Base-by-base conservation (phyloP, 2,888 invertebrate genomes). In the Torymus aiolomorphi region DNA sequence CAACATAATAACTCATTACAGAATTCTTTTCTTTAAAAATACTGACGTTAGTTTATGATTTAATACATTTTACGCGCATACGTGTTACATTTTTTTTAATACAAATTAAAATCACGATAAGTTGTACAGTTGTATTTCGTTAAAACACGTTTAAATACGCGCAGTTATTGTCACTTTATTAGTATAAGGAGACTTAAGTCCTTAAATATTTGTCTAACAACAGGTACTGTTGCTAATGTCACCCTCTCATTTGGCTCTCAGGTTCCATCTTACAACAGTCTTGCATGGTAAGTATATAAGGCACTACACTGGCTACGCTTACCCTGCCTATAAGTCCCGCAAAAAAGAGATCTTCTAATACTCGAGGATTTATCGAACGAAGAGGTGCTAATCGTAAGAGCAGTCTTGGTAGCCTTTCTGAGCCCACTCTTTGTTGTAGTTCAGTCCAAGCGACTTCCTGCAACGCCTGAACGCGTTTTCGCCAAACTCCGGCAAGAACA, bases 231-330 rank as follows among this genome's bases (percentile, higher is more conserved):
- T 72, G 51, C 73, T 76, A 71, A 84, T 84, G 86, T 89, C 88
- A 89, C 85, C 88, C 89, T 63, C 80, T 78, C 88, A 89, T 88
- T 84, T 89, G 89, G 84, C 86, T 87, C 78, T 90, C 90, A 59
- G 88, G 85, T 85, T 90, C 90, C 80, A 87, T 84, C 86, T 90
- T 90, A 83, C 87, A 88, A 82, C 88, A 89, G 85, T 90, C 90
- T 86, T 88, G 89, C 90, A 90, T 90, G 82, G 87, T 95, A 84
- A 99, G 93, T 88, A 99, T 95, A 86, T 95, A 97, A 49, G 98
- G 98, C 90, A 99, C 96, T 85, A 98, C 96, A 88, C 96, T 97
- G 88, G 98, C 97, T 80, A 99, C 97, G 91, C 97, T 97, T 85
- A 98, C 96, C 90, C 96, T 96, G 5, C 97, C 98, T 67, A 97